Evolutionary conservation across 2,888 invertebrate genomes (phyloP), one percentile per base, ranked within the genome.

Genomic region (Ceriagrion tenellum): DNA sequence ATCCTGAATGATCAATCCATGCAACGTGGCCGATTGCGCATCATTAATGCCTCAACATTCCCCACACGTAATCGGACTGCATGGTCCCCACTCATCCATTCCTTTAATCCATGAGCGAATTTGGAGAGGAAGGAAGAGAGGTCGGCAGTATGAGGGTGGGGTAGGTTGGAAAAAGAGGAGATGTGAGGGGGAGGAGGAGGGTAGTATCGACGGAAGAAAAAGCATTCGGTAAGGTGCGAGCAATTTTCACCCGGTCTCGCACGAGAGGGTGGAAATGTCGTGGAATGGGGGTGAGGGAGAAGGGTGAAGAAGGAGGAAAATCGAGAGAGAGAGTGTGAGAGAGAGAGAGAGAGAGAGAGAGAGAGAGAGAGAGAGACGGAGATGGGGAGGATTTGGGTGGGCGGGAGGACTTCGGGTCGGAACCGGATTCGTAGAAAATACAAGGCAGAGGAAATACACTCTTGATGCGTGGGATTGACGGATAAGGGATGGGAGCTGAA

Each of bases 211-310:
- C 10, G 69, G 26, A 4, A 26, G 69, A 69, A 26, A n/a, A n/a
- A n/a, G 69, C 26, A n/a, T n/a, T n/a, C 0, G 26, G 26, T 20
- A 26, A 69, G 26, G n/a, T 81, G 81, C 4, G 35, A 35, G 81
- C 6, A 1, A 35, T 81, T 35, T 35, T 59, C 16, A 59, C 69
- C 69, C 69, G 3, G 1, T 69, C 69, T 69, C 18, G 3, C 35
- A 13, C 81, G 26, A 69, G 81, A 81, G 81, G 81, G 81, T 81
- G 30, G 81, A 81, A 81, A 81, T 81, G n/a, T 35, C 69, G 26
- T 69, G 69, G n/a, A 13, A 69, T 8, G 8, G 16, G 12, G 56
- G 56, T 8, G 56, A 56, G n/a, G n/a, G n/a, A n/a, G n/a, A n/a
- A 6, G 26, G 30, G 35, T 35, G 35, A 35, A 35, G 81, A 35